Percentiles rank a stretch among this genome's conserved stretches.
Evolutionary conservation across 2,888 invertebrate genomes (phyloP).

Genomic region (Polydrusus tereticollis): DNA sequence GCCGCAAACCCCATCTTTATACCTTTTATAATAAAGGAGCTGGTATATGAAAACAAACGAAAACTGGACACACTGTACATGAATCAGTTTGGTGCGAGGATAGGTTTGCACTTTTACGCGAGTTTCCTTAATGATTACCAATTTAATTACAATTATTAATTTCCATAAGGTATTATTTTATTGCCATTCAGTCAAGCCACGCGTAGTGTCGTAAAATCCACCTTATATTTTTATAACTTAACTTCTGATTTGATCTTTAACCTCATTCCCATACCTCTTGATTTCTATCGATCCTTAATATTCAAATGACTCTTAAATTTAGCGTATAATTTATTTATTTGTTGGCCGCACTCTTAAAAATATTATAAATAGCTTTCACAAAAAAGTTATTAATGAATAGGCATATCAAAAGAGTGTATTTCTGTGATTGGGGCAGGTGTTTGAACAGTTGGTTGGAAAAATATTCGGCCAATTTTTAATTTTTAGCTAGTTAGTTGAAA

Average conservation of each 20-base stretch:
- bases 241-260: conserved; percentile 31
- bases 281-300: conserved; percentile 17
- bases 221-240: conserved; percentile 1
- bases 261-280: conserved; percentile 24
- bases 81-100: too few relatives aligned
- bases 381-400: conserved; percentile 17
- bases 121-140: too few relatives aligned
- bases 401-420: background rate
- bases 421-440: too few relatives aligned
- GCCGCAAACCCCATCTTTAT: too few relatives aligned
- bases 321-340: conserved; percentile 28
- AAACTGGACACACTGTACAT: too few relatives aligned
- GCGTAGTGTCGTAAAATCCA: background rate
- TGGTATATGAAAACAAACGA: too few relatives aligned
- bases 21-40: too few relatives aligned
- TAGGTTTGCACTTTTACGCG: too few relatives aligned
- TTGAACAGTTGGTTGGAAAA: background rate
- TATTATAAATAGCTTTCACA: conserved; percentile 25
- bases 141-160: too few relatives aligned
- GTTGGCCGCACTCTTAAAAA: background rate
- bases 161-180: too few relatives aligned
- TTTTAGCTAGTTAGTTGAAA: background rate
- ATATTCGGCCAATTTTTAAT: too few relatives aligned
- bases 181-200: too few relatives aligned
- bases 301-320: conserved; percentile 4